Evolutionary conservation across 2,113 vertebrate species (phyloP).

Genomic region (Talpa occidentalis): DNA sequence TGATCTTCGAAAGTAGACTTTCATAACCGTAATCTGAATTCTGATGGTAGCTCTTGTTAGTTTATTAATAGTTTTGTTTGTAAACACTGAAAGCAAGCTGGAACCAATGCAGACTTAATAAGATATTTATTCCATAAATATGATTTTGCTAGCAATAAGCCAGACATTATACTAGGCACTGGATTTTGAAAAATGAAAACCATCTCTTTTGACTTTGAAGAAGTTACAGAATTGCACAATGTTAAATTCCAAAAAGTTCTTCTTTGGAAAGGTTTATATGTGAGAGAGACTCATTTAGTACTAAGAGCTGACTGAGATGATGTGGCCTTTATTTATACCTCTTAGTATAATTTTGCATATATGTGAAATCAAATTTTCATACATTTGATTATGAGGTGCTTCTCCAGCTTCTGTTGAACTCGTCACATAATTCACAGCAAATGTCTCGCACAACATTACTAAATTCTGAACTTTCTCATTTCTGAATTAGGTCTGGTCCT

Average conservation of each 20-base stretch:
- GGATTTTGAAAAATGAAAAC: neutral
- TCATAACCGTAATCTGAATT: neutral
- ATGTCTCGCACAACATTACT: neutral
- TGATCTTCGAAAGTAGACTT: neutral
- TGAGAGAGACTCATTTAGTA: neutral
- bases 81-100: neutral
- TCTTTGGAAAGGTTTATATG: neutral
- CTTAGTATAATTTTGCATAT: neutral
- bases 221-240: neutral
- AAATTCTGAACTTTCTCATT: neutral
- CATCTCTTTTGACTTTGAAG: neutral
- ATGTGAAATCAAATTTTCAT: neutral
- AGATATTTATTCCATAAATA: neutral
- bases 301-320: neutral
- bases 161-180: neutral
- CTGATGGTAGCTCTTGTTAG: neutral
- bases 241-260: neutral
- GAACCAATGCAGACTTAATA: neutral
- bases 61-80: neutral
- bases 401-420: neutral
- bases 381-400: neutral
- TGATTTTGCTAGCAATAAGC: conserved; percentile 3
- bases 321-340: neutral
- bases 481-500: neutral
- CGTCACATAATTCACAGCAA: neutral